Conservation (phyloP, 2,888 invertebrate species). For the Lamellibrachia satsuma region DNA sequence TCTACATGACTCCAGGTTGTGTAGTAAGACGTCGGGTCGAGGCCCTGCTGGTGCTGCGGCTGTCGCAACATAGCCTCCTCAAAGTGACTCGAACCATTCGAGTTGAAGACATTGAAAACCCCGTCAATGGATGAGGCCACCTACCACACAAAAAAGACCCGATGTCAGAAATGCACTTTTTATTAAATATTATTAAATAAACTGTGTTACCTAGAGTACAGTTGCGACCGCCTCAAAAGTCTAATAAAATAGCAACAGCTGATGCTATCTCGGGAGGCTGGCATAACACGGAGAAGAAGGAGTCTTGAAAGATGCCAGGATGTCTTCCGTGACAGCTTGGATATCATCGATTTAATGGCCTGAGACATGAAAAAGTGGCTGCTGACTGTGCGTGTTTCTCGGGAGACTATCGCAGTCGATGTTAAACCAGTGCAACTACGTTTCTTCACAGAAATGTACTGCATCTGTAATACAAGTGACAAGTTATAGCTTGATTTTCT, state of each 20-base stretch:
- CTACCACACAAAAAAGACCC: neutral
- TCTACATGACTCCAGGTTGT: neutral
- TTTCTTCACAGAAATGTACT: neutral
- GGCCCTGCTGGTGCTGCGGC: neutral
- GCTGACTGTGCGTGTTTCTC: neutral
- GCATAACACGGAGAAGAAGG: neutral
- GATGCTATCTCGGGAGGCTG: neutral
- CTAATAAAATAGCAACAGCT: neutral
- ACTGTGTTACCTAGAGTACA: neutral
- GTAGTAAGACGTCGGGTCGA: neutral
- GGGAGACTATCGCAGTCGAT: neutral
- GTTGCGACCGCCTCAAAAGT: neutral
- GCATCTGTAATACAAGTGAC: neutral
- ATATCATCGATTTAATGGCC: conserved; percentile 13
- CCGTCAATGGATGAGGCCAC: neutral
- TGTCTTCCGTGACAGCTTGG: neutral
- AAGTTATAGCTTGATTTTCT: neutral
- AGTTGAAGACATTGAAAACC: neutral
- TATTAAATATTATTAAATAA: neutral
- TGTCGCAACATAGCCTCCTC: neutral
- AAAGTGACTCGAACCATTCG: neutral
- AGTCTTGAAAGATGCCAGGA: neutral
- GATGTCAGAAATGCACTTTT: neutral
- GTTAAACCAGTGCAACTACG: neutral
- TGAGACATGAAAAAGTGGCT: neutral